Percentiles rank a stretch among this genome's conserved stretches.
Evolutionary conservation across 2,113 vertebrate species (phyloP).

Genomic region (Semnornis frantzii): DNA sequence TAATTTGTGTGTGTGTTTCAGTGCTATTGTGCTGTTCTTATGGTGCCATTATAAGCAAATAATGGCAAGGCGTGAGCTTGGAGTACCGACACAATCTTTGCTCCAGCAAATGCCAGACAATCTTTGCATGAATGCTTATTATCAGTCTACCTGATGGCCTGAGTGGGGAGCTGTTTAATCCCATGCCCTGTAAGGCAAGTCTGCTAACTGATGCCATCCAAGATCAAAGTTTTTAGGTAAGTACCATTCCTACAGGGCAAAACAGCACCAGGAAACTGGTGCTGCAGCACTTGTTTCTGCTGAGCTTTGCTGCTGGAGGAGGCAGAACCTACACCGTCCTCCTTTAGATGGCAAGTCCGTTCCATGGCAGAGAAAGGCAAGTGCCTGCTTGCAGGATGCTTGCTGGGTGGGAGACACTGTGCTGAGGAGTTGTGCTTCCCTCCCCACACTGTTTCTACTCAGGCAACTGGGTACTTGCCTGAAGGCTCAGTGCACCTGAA

Average conservation of each 20-base stretch:
- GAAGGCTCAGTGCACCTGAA: neutral
- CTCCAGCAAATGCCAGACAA: neutral
- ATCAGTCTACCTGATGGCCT: neutral
- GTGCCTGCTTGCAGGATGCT: accelerated
- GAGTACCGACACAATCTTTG: neutral
- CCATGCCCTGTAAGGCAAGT: neutral
- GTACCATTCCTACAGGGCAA: neutral
- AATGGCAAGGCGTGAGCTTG: neutral
- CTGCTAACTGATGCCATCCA: neutral
- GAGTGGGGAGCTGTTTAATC: neutral
- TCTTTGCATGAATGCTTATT: neutral
- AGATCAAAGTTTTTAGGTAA: neutral
- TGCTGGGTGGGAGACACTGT: neutral
- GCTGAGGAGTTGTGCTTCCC: neutral
- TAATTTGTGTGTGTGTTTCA: neutral
- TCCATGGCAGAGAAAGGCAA: neutral
- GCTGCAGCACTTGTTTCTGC: neutral
- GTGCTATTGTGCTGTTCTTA: neutral
- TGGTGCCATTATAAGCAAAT: neutral
- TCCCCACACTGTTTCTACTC: accelerated
- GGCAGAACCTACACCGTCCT: neutral
- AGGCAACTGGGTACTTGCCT: neutral
- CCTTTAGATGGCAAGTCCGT: neutral
- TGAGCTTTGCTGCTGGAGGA: neutral
- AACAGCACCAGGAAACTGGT: neutral